Evolutionary conservation across 2,113 vertebrate species (phyloP), one percentile per base, ranked within the genome.

Genomic region (Chrysochloris asiatica): DNA sequence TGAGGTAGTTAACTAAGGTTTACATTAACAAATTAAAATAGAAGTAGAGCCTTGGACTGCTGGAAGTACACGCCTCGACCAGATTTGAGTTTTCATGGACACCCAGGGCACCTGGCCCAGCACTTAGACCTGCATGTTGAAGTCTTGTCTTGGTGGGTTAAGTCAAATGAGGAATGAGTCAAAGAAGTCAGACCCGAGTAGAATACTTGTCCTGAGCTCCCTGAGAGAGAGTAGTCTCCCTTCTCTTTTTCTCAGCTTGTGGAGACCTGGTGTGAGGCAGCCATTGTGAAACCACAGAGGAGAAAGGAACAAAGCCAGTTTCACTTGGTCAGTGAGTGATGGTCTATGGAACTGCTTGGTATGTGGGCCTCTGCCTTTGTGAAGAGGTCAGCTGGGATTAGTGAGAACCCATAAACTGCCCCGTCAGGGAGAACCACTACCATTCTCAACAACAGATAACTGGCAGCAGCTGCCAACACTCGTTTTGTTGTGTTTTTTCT

Each of bases 361-460:
- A 24, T 89, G 79, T 33, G 72, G 85, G 85, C 87, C 93, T 77
- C 56, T 0, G 90, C 83, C 84, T 95, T 91, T 92, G 93, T 89
- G 87, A 85, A 12, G 80, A 63, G 91, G 83, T 80, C 89, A 73
- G 72, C 54, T 0, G 6, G 92, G 90, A 90, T 83, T 65, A 71
- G 84, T n/a, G 78, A 85, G 82, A 87, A 82, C 71, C 78, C 69
- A 3, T 41, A 73, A 90, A 92, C 81, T 78, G 89, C 93, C 61
- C 8, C 0, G 26, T 93, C 94, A 93, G 93, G 95, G 83, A 61
- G 88, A 92, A 43, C 43, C 33, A 0, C 69, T 63, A 80, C 95
- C 89, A 6, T 86, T 86, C 89, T 89, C 94, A 72, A 87, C 83
- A 48, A 24, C 10, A 1, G 63, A 73, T 45, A 81, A 83, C 82